Percentiles rank a stretch among this genome's conserved stretches.
Evolutionary conservation across 2,797 vertebrate genomes (phyloP).

Genomic region (Delichon dasypus): DNA sequence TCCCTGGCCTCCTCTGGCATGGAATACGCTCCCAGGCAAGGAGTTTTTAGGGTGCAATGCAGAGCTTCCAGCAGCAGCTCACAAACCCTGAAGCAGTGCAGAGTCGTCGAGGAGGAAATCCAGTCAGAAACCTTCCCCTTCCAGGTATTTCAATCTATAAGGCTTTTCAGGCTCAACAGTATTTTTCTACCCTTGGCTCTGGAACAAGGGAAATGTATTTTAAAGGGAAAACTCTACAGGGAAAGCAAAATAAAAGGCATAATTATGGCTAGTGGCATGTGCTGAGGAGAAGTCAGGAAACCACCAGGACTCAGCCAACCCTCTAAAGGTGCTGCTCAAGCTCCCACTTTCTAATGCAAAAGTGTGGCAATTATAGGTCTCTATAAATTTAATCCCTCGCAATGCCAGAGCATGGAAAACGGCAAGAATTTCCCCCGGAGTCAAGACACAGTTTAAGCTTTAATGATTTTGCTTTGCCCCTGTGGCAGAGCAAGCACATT

Average conservation of each 20-base stretch:
- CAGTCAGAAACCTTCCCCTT: neutral
- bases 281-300: neutral
- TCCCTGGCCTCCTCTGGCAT: neutral
- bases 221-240: neutral
- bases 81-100: neutral
- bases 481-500: neutral
- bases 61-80: neutral
- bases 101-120: rapidly evolving
- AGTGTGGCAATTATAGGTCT: neutral
- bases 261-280: neutral
- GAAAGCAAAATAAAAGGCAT: neutral
- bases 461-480: neutral
- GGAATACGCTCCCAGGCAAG: neutral
- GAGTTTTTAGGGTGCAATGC: rapidly evolving
- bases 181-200: neutral
- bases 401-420: neutral
- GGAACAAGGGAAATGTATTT: neutral
- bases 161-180: neutral
- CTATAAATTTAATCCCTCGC: neutral
- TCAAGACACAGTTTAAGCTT: neutral
- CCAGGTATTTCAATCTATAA: neutral
- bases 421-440: neutral
- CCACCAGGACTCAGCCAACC: neutral
- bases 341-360: neutral
- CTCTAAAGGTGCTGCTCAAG: neutral